A percentile compares a stretch with the other conserved stretches of the same genome.
Conservation (phyloP, 1,140 invertebrate genomes). For the Epicauta chinensis region DNA sequence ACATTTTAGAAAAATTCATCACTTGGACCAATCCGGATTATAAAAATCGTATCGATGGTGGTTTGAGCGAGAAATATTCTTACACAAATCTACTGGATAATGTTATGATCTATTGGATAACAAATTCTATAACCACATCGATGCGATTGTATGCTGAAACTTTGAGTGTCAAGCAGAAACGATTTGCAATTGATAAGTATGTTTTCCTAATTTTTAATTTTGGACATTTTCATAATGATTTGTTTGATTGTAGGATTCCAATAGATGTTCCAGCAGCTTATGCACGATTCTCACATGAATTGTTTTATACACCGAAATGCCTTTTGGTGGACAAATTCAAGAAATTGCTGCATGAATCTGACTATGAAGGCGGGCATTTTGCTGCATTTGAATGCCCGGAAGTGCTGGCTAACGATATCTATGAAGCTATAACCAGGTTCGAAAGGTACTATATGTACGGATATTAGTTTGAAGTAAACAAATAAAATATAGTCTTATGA, state of each 20-base stretch:
- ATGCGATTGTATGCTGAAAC: slow-evolving; percentile 60
- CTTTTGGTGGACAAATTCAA: slow-evolving; percentile 52
- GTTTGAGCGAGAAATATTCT: slow-evolving; percentile 67
- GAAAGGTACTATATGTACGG: too few relatives aligned
- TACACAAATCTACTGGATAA: slow-evolving; percentile 64
- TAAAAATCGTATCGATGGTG: slow-evolving; percentile 89
- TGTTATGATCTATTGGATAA: slow-evolving; percentile 72
- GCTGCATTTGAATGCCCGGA: slow-evolving; percentile 73
- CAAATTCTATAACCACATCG: slow-evolving; percentile 59
- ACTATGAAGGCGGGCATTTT: slow-evolving; percentile 76
- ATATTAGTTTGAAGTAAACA: too few relatives aligned
- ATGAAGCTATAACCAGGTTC: slow-evolving; percentile 15
- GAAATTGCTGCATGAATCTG: slow-evolving; percentile 58
- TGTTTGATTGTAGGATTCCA: slow-evolving; percentile 51
- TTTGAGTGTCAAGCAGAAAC: slow-evolving; percentile 40
- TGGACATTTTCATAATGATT: slow-evolving; percentile 51
- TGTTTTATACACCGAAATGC: slow-evolving; percentile 52
- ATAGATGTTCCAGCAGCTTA: slow-evolving; percentile 58
- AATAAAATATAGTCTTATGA: too few relatives aligned
- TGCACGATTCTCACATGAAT: slow-evolving; percentile 58
- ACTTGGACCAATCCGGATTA: slow-evolving; percentile 60
- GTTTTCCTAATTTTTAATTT: slow-evolving; percentile 56
- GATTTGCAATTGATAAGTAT: slow-evolving; percentile 47
- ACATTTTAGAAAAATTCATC: slow-evolving; percentile 81
- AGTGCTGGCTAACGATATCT: slow-evolving; percentile 58